Evolutionary conservation across 1,140 invertebrate species (phyloP).

Genomic region (Scylla paramamosain): DNA sequence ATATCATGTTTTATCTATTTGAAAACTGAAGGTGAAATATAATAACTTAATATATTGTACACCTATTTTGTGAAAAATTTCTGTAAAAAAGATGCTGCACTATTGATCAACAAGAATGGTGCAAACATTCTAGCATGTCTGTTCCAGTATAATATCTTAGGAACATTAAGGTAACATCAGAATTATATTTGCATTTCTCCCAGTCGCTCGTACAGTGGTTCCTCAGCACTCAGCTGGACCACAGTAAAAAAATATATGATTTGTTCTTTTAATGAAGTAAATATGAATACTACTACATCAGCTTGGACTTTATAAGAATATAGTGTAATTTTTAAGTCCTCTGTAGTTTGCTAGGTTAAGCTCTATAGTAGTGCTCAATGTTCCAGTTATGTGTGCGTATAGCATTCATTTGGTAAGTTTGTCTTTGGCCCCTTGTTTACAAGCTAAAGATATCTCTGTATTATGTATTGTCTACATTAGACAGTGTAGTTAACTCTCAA

Average conservation of each 20-base stretch:
- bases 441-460: neutral
- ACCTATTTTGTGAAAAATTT: too few relatives aligned
- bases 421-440: neutral
- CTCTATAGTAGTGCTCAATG: neutral
- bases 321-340: neutral
- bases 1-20: too few relatives aligned
- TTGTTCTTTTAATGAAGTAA: conserved; percentile 5
- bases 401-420: neutral
- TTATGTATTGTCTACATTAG: conserved; percentile 16
- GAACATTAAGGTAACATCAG: neutral
- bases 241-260: neutral
- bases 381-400: neutral
- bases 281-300: neutral
- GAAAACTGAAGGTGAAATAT: too few relatives aligned
- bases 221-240: neutral
- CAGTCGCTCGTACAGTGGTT: neutral
- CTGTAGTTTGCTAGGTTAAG: neutral
- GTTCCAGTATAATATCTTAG: neutral
- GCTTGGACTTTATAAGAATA: neutral
- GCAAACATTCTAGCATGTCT: too few relatives aligned
- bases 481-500: neutral
- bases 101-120: too few relatives aligned
- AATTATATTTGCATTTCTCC: neutral
- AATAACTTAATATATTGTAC: too few relatives aligned
- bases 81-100: too few relatives aligned